phyloP scores from a whole-genome alignment of 1,140 invertebrate genomes.

The Sesamia nonagrioides region DNA sequence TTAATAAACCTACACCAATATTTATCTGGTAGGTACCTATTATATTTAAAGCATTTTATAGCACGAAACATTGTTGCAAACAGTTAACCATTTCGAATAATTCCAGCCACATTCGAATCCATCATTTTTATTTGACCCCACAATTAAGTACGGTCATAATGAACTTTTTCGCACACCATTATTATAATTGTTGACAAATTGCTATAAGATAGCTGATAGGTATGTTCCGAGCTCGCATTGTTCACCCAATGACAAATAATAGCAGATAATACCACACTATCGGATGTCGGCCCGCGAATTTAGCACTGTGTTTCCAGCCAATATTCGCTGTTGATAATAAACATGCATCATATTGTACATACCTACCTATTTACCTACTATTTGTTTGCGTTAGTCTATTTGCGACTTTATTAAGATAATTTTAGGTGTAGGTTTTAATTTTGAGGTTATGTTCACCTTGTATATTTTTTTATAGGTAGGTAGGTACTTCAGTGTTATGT shows the following conservation, averaged over 20 bases:
- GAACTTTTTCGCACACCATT: constrained; percentile 71
- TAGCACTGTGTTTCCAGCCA: constrained; percentile 83
- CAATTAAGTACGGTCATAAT: constrained; percentile 41
- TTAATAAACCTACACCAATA: no score
- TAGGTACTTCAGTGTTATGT: no score
- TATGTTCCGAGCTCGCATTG: constrained; percentile 74
- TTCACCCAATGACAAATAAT: constrained; percentile 85
- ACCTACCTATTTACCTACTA: constrained; percentile 27
- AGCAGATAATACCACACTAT: constrained; percentile 85
- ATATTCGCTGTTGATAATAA: constrained; percentile 84
- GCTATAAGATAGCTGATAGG: constrained; percentile 74
- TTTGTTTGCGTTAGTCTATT: background rate
- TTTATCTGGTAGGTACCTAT: no score
- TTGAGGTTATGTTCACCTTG: background rate
- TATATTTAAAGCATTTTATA: background rate
- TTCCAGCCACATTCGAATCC: background rate
- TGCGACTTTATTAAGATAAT: constrained; percentile 1
- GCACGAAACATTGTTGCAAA: background rate
- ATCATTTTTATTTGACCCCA: constrained; percentile 4
- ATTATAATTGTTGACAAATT: constrained; percentile 80
- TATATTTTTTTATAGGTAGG: no score
- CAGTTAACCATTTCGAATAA: background rate
- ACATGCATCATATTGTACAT: constrained; percentile 67
- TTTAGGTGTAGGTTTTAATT: background rate
- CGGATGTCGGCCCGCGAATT: constrained; percentile 79